phyloP scores from a whole-genome alignment of 2,797 vertebrate genomes.

The Oceanodroma leucorhoa region DNA sequence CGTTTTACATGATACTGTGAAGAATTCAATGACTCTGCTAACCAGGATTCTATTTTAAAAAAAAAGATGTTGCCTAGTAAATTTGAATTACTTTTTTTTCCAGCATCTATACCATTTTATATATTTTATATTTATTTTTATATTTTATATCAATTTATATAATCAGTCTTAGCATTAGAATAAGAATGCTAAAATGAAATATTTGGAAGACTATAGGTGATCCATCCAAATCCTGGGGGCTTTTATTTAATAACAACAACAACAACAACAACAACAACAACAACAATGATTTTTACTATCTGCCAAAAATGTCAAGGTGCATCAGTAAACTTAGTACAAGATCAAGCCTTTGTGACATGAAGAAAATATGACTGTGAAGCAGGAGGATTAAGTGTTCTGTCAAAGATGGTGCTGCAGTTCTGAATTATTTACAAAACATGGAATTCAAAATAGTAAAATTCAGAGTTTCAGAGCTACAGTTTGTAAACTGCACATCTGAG shows the following conservation, averaged over 20 bases:
- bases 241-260: not conserved
- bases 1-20: not conserved
- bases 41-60: not conserved
- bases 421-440: slow-evolving; percentile 63
- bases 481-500: slow-evolving; percentile 20
- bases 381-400: slow-evolving; percentile 30
- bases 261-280: not conserved
- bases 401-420: not conserved
- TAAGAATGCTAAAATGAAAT: not conserved
- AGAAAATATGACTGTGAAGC: not conserved
- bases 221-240: not conserved
- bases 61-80: not conserved
- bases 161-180: not conserved
- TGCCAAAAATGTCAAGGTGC: not conserved
- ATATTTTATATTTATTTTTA: not conserved
- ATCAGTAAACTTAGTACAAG: not conserved
- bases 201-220: not conserved
- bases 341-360: not conserved
- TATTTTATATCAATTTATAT: not conserved
- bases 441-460: slow-evolving; percentile 32
- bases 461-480: not conserved
- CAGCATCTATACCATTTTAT: not conserved
- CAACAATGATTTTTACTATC: not conserved
- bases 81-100: not conserved
- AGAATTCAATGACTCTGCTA: not conserved